These are phyloP conservation scores for Apis florea DNA, from an alignment of 1,140 invertebrate genomes.

Conservation along the genomic window DNA sequence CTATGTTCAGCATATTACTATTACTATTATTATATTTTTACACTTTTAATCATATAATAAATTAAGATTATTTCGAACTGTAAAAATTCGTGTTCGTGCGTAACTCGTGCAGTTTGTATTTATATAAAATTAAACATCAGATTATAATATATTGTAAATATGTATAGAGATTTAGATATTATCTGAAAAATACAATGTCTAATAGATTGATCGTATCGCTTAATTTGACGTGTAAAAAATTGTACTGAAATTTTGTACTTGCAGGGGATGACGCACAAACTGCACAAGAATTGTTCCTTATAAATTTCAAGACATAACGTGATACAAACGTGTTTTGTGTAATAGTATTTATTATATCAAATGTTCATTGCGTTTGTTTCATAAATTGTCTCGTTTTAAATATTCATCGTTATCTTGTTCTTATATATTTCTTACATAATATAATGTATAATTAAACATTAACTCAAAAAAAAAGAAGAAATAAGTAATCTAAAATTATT, in stretches of 20 bases:
- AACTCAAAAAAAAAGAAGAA: not conserved
- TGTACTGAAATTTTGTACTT: constrained; percentile 26
- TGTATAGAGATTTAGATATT: constrained; percentile 3
- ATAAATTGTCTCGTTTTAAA: not conserved
- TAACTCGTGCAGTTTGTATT: constrained; percentile 10
- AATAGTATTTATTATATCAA: constrained; percentile 15
- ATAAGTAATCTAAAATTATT: not conserved
- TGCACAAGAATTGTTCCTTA: constrained; percentile 12
- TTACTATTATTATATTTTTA: constrained; percentile 25
- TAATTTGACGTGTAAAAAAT: not conserved
- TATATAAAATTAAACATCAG: constrained; percentile 30
- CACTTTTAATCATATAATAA: constrained; percentile 28
- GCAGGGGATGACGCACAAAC: not conserved
- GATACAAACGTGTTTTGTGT: not conserved
- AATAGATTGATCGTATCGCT: constrained; percentile 15
- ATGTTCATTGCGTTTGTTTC: not conserved
- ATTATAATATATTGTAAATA: not conserved
- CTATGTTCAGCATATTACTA: constrained; percentile 22
- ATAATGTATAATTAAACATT: not conserved
- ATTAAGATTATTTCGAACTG: constrained; percentile 32
- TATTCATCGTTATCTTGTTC: not conserved
- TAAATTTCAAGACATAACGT: not conserved
- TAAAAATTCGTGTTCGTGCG: not conserved
- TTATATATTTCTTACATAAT: not conserved
- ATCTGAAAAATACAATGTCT: not conserved